Percentiles rank a stretch among this genome's conserved stretches.
phyloP scores from a whole-genome alignment of 64 coral and sea anemone genomes.

The Montipora efflorescens region DNA sequence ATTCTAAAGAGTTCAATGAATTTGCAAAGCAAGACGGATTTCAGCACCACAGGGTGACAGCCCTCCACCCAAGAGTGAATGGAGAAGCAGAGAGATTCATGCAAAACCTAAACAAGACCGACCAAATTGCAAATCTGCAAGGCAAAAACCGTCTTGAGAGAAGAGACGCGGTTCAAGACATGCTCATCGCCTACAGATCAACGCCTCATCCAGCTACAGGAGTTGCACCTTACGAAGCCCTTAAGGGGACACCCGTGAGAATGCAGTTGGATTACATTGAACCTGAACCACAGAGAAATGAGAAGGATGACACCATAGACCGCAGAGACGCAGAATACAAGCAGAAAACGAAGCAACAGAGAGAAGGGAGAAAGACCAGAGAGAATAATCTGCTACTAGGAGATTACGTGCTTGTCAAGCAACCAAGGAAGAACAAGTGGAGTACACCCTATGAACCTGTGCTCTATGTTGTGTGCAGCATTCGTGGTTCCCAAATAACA shows the following conservation, averaged over 20 bases:
- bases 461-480: slow-evolving; percentile 53
- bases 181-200: slow-evolving; percentile 70
- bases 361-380: slow-evolving; percentile 62
- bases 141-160: slow-evolving; percentile 45
- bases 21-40: slow-evolving; percentile 67
- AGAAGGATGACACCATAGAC: slow-evolving; percentile 42
- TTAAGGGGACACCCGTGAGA: slow-evolving; percentile 56
- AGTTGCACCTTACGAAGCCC: slow-evolving; percentile 59
- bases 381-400: slow-evolving; percentile 52
- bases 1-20: slow-evolving; percentile 63
- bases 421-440: slow-evolving; percentile 69
- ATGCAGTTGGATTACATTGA: slow-evolving; percentile 57
- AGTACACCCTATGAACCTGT: slow-evolving; percentile 76
- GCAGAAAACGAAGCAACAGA: slow-evolving; percentile 57
- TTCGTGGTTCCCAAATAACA: slow-evolving; percentile 56
- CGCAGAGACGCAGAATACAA: slow-evolving; percentile 67
- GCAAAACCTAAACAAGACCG: slow-evolving; percentile 72
- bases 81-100: slow-evolving; percentile 65
- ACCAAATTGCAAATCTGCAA: slow-evolving; percentile 66
- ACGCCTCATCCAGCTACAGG: slow-evolving; percentile 74
- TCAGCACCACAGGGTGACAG: slow-evolving; percentile 67
- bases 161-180: slow-evolving; percentile 42
- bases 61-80: slow-evolving; percentile 62
- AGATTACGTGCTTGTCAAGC: slow-evolving; percentile 61
- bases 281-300: slow-evolving; percentile 13